These are phyloP conservation scores for Ceryle rudis DNA, from an alignment of 2,797 vertebrate species.

Conservation along the genomic window DNA sequence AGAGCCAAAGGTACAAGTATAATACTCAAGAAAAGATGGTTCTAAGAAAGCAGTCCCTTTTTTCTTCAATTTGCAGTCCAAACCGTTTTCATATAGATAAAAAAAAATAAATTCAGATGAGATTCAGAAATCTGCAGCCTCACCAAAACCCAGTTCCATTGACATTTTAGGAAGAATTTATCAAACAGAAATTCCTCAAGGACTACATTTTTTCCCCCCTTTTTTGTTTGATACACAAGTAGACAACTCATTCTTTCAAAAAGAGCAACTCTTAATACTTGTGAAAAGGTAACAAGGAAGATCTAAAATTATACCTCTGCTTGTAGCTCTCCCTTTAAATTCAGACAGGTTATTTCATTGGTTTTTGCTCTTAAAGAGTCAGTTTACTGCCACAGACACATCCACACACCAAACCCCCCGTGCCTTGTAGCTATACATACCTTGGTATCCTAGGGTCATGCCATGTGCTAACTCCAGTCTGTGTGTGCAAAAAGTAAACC, in stretches of 20 bases:
- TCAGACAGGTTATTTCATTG: background rate
- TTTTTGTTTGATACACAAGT: background rate
- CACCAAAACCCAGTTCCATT: background rate
- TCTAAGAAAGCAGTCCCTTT: background rate
- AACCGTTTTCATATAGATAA: background rate
- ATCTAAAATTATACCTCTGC: background rate
- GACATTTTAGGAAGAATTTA: background rate
- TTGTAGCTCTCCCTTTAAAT: background rate
- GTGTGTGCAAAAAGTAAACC: conserved; percentile 97
- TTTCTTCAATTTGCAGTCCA: background rate
- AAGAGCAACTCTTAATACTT: background rate
- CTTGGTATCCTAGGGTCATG: conserved; percentile 96
- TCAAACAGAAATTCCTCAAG: background rate
- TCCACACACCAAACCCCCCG: background rate
- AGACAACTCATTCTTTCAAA: background rate
- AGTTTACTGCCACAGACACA: background rate
- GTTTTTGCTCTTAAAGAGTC: background rate
- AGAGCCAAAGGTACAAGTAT: background rate
- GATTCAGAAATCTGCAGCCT: background rate
- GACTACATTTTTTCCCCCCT: background rate
- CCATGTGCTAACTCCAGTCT: conserved; percentile 98
- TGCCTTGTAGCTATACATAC: conserved; percentile 64
- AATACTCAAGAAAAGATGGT: background rate
- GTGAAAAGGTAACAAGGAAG: background rate
- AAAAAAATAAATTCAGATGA: background rate